Base-by-base conservation (phyloP, 2,888 invertebrate genomes). In the Camponotus fellah region DNA sequence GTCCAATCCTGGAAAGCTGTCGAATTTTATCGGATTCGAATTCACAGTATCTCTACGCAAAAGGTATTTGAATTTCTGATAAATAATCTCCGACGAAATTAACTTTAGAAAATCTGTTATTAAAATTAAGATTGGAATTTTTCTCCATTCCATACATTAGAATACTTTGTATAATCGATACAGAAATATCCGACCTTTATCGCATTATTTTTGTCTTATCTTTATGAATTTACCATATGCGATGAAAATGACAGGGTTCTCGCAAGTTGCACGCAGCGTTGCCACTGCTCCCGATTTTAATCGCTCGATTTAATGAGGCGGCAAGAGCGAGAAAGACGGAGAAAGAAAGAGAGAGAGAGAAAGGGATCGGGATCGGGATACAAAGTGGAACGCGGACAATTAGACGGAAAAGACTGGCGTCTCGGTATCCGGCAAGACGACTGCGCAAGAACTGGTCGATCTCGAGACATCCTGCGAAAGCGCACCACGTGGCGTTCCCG, bases 401-500 rank as follows among this genome's bases (percentile, higher is more conserved):
- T 92, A 92, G 85, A 86, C 85, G 85, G 89, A 91, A 88, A 91
- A 84, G 88, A 66, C 84, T 21, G 34, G 46, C 26, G 14, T 84
- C 71, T 83, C 81, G 85, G 64, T 68, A 40, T 37, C 69, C 43
- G 43, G 37, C 26, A 64, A 82, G 79, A 26, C 64, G 60, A 21
- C 12, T 58, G 66, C 43, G 82, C 79, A 83, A 84, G 86, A 88
- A 86, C 87, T 89, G 88, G 87, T 82, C 90, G 92, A 92, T 92
- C 58, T 68, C 90, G 91, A 91, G 92, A 92, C 92, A 92, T 92
- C 91, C 91, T 92, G 91, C 83, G 82, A 83, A 65, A 53, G 69
- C 49, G 34, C 66, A 32, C 85, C 89, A 88, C 79, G 84, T 85
- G 88, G 75, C 82, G 75, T 71, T 82, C 53, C 37, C 40, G 66